These are phyloP conservation scores for Drosophila seguyi DNA, from an alignment of 1,140 invertebrate species.

Conservation along the genomic window DNA sequence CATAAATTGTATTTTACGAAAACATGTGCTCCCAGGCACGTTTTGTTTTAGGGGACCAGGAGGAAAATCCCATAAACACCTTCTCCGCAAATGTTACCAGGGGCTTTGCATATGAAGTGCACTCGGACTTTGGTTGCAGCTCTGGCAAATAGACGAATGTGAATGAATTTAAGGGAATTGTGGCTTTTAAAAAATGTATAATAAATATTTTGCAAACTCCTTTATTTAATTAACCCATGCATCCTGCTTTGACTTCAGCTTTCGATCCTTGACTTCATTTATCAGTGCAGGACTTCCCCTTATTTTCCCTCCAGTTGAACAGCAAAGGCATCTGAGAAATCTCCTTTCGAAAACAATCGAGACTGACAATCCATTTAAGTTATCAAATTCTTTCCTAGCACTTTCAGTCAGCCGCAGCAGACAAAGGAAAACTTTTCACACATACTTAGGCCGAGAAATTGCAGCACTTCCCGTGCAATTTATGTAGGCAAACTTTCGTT, in stretches of 20 bases:
- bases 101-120: slow-evolving; percentile 15
- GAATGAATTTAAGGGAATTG: neutral
- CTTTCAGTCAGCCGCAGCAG: slow-evolving; percentile 19
- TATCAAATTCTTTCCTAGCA: slow-evolving; percentile 41
- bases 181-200: neutral
- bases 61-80: slow-evolving; percentile 21
- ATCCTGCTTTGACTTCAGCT: neutral
- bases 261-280: neutral
- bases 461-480: slow-evolving; percentile 56
- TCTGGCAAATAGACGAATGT: neutral
- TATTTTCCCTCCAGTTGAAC: neutral
- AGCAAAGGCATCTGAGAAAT: neutral
- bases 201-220: too few relatives aligned
- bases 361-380: slow-evolving; percentile 49
- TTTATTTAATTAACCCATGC: neutral
- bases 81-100: slow-evolving; percentile 1
- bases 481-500: slow-evolving; percentile 47
- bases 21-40: slow-evolving; percentile 17
- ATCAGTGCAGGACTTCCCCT: neutral
- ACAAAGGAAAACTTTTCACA: slow-evolving; percentile 27
- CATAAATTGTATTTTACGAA: slow-evolving; percentile 20
- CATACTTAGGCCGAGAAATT: slow-evolving; percentile 49
- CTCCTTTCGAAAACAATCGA: slow-evolving; percentile 26
- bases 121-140: neutral
- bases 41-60: slow-evolving; percentile 13